Conservation (phyloP, 2,113 vertebrate species). For the Paedocypris sp. region DNA sequence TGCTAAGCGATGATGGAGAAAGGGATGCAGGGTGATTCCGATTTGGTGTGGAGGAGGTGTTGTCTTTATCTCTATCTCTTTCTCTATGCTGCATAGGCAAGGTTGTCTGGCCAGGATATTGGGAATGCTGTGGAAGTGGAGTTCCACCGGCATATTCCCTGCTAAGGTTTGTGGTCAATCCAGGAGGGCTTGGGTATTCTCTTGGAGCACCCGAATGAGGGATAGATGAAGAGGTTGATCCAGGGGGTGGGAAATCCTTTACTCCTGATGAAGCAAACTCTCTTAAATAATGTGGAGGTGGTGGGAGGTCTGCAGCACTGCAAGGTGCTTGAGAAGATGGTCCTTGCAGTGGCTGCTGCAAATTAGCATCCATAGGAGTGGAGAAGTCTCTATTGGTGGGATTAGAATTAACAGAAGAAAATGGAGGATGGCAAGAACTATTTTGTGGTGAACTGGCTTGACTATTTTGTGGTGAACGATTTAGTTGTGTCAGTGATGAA, state of each 20-base stretch:
- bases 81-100: constrained; percentile 40
- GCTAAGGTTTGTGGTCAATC: constrained; percentile 51
- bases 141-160: constrained; percentile 56
- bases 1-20: constrained; percentile 55
- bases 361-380: constrained; percentile 44
- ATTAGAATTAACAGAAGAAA: constrained; percentile 46
- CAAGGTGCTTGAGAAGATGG: constrained; percentile 40
- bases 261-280: constrained; percentile 49
- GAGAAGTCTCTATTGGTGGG: constrained; percentile 57
- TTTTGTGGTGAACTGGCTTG: constrained; percentile 57
- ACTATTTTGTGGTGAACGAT: constrained; percentile 57
- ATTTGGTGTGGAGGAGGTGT: constrained; percentile 47
- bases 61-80: constrained; percentile 30
- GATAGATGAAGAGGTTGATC: constrained; percentile 41
- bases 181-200: constrained; percentile 61
- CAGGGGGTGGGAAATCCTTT: constrained; percentile 27
- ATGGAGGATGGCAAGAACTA: constrained; percentile 49
- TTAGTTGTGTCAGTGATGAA: constrained; percentile 49
- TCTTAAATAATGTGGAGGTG: constrained; percentile 54
- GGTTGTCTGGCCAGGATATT: constrained; percentile 45
- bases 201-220: constrained; percentile 42
- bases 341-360: constrained; percentile 42
- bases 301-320: constrained; percentile 45
- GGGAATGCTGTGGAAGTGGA: constrained; percentile 47
- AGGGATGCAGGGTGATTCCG: constrained; percentile 57